These are phyloP conservation scores for Galleria mellonella DNA, from an alignment of 1,140 invertebrate species.

Conservation along the genomic window DNA sequence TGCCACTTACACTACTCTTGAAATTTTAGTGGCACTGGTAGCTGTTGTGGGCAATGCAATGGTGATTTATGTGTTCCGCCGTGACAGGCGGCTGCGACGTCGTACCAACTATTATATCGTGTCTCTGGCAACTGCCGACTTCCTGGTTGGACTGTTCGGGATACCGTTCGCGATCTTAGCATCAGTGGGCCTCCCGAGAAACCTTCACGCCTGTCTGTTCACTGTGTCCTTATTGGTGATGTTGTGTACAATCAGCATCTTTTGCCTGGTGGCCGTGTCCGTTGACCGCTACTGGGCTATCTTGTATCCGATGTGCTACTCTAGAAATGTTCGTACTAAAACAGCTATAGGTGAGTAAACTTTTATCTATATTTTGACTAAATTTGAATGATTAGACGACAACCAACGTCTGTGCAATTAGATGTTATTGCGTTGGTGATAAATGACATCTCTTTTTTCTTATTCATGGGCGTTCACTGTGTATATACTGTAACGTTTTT, in stretches of 20 bases:
- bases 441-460: too few species aligned
- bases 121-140: conserved; percentile 89
- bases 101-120: conserved; percentile 95
- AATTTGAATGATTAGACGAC: too few species aligned
- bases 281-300: conserved; percentile 95
- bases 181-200: conserved; percentile 78
- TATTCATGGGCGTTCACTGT: too few species aligned
- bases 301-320: conserved; percentile 91
- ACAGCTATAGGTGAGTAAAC: conserved; percentile 86
- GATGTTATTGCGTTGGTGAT: too few species aligned
- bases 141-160: conserved; percentile 85
- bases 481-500: too few species aligned
- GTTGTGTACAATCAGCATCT: conserved; percentile 93
- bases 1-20: conserved; percentile 82
- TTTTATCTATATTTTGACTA: too few species aligned
- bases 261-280: conserved; percentile 92
- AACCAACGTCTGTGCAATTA: too few species aligned
- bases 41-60: conserved; percentile 89
- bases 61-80: conserved; percentile 88
- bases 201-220: conserved; percentile 88
- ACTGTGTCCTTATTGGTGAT: conserved; percentile 91
- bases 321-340: conserved; percentile 87
- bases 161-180: conserved; percentile 91
- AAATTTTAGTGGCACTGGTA: conserved; percentile 86
- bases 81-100: conserved; percentile 83